A percentile compares a stretch with the other conserved stretches of the same genome.
These are phyloP conservation scores for Eubasilissa splendida DNA, from an alignment of 2,888 invertebrate genomes.

Conservation along the genomic window DNA sequence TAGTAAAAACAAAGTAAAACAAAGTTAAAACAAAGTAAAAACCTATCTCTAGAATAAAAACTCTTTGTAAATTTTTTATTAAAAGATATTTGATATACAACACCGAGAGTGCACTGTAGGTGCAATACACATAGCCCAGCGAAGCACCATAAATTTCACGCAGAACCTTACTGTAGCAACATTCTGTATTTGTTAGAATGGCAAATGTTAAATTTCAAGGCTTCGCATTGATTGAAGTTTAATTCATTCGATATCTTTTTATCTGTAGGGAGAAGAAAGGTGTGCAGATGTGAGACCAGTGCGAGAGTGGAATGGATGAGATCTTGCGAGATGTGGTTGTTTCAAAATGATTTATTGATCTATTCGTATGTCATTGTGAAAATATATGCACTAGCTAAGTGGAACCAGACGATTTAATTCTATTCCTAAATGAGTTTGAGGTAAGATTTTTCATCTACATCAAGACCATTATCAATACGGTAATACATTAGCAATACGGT, in stretches of 20 bases:
- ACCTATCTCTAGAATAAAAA: too few relatives aligned
- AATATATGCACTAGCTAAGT: neutral
- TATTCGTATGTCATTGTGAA: neutral
- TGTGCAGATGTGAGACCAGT: neutral
- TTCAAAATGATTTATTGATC: neutral
- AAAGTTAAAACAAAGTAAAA: too few relatives aligned
- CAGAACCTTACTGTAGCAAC: neutral
- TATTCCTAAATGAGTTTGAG: too few relatives aligned
- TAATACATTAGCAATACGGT: too few relatives aligned
- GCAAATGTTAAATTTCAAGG: slow-evolving; percentile 18
- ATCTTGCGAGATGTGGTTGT: neutral
- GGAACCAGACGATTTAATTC: too few relatives aligned
- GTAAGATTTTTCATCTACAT: too few relatives aligned
- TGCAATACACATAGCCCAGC: neutral
- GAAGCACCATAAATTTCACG: slow-evolving; percentile 4
- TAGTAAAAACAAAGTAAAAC: too few relatives aligned
- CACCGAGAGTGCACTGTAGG: neutral
- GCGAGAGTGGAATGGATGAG: neutral
- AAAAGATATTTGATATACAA: too few relatives aligned
- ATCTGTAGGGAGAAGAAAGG: neutral
- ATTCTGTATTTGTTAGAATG: slow-evolving; percentile 8
- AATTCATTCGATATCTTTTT: neutral
- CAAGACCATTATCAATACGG: too few relatives aligned
- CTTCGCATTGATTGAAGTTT: slow-evolving; percentile 6
- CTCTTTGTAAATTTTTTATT: too few relatives aligned